Conservation (phyloP, 2,113 vertebrate species). For the Butorides virescens region DNA sequence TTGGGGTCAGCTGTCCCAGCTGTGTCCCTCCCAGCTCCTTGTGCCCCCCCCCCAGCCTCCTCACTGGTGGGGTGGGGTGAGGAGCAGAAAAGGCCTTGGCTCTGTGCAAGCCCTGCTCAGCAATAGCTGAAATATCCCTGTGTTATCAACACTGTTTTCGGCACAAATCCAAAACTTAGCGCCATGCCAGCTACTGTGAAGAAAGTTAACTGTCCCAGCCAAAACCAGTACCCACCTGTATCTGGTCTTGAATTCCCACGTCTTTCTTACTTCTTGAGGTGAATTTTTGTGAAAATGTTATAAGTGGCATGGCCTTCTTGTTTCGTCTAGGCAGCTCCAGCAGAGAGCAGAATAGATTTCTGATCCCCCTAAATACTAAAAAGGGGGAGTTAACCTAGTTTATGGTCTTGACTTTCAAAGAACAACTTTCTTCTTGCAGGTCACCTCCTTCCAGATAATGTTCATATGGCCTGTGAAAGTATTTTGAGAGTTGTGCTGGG, state of each 20-base stretch:
- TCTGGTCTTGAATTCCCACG: background rate
- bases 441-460: background rate
- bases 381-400: background rate
- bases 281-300: background rate
- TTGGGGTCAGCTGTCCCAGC: background rate
- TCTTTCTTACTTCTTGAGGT: background rate
- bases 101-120: too few relatives aligned
- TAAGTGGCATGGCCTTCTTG: background rate
- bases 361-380: background rate
- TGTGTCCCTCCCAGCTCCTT: background rate
- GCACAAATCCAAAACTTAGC: background rate
- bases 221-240: background rate
- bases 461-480: background rate
- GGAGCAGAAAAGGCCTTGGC: background rate
- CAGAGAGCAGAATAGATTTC: background rate
- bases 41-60: rapidly evolving
- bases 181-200: background rate
- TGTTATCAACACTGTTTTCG: background rate
- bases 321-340: background rate
- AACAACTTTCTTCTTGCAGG: background rate
- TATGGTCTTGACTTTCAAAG: background rate
- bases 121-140: too few relatives aligned
- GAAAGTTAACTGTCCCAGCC: background rate
- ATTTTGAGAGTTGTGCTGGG: background rate
- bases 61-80: background rate